These are phyloP conservation scores for Leptonema lineaticorne DNA, from an alignment of 1,140 invertebrate species.

Conservation along the genomic window DNA sequence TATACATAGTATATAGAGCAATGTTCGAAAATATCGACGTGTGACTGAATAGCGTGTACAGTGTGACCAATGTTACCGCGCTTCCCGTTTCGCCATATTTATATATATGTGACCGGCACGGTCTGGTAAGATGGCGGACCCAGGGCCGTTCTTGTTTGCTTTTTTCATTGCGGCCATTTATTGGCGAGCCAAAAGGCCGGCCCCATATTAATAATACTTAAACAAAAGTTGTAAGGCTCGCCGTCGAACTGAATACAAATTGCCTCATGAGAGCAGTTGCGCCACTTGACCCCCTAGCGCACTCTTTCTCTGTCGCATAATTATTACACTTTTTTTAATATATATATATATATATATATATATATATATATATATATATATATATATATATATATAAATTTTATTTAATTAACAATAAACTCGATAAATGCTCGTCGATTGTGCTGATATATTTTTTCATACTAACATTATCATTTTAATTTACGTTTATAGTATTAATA, in stretches of 20 bases:
- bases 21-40: constrained; percentile 2
- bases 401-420: not conserved
- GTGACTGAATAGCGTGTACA: not conserved
- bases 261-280: constrained; percentile 24
- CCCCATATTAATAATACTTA: constrained; percentile 31
- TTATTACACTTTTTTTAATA: not conserved
- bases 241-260: constrained; percentile 20
- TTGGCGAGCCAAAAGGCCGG: constrained; percentile 26
- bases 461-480: no score
- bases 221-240: constrained; percentile 32
- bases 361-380: not conserved
- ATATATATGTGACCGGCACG: constrained; percentile 10
- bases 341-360: not conserved
- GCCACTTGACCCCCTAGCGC: not conserved
- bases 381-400: not conserved
- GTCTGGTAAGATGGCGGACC: not conserved
- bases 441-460: no score
- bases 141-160: constrained; percentile 18
- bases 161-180: constrained; percentile 25
- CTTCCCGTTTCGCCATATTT: constrained; percentile 25
- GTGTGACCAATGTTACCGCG: not conserved
- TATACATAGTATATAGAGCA: not conserved
- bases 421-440: no score
- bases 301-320: not conserved
- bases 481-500: no score